Base-by-base conservation (phyloP, 2,888 invertebrate genomes). In the Drosophila ezoana region DNA sequence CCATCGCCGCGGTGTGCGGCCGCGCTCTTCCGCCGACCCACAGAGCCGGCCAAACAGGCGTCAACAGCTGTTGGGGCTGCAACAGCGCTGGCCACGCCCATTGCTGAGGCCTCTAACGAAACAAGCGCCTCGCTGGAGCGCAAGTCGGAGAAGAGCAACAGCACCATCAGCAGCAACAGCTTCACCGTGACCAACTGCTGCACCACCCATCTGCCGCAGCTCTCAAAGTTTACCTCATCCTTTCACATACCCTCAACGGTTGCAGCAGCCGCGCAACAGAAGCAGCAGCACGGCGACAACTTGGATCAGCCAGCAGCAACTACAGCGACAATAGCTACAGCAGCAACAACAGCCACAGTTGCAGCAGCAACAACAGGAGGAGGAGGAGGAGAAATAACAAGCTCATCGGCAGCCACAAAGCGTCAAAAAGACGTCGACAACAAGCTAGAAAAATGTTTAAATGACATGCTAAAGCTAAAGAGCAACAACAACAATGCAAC, bases 361-460 rank as follows among this genome's bases (percentile, higher is more conserved):
- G 4, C 62, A 32, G 8, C 65, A 62, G 32, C 52, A 41, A 11
- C 64, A 58, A 32, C 71, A 53, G 6, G 62, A 56, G 33, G 63
- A 38, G 13, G 45, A 32, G 38, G 51, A 32, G 10, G 52, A 59
- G 6, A 58, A 49, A 16, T 52, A 23, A 38, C 63, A 35, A 14
- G 66, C 9, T 54, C 64, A 43, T 63, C 88, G 18, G 79, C 87
- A 80, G 81, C 74, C 71, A 59, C 90, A 89, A 83, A 91, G 87
- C 81, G 82, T 75, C 92, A 92, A 79, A 92, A 92, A 86, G 92
- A 92, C 66, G 89, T 89, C 54, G 92, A 92, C 82, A 92, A 92
- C 80, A 92, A 92, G 81, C 85, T 91, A 64, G 92, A 92, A 75
- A 92, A 92, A 86, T 90, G 90, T 72, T 77, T 91, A 20, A 91